A percentile compares a stretch with the other conserved stretches of the same genome.
Evolutionary conservation across 2,797 vertebrate species (phyloP).

Genomic region (Eurystomus glaucurus): DNA sequence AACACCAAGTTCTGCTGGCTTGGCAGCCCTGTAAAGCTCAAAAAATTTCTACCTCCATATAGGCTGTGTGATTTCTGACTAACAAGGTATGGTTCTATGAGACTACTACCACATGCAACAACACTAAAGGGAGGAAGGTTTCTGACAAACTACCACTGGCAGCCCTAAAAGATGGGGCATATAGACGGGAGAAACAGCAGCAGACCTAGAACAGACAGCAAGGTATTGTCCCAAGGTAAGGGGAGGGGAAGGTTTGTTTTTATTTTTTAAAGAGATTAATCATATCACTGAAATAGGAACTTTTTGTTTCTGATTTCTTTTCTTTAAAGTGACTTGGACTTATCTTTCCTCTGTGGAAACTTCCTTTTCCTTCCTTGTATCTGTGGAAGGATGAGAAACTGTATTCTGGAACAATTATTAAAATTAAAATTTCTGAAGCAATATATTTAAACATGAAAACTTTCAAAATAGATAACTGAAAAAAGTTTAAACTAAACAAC

Average conservation of each 20-base stretch:
- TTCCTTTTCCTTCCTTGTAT: not conserved
- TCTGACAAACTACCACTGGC: not conserved
- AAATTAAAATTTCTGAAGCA: not conserved
- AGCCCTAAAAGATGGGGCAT: not conserved
- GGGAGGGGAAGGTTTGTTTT: not conserved
- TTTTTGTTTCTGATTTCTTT: accelerated
- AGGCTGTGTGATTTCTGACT: not conserved
- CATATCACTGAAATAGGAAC: accelerated
- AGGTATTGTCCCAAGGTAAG: not conserved
- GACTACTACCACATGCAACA: not conserved
- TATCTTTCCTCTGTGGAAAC: not conserved
- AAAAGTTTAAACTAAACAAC: not conserved
- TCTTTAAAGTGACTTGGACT: not conserved
- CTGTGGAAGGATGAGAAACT: not conserved
- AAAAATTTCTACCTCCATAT: not conserved
- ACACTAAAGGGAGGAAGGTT: not conserved
- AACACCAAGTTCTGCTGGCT: not conserved
- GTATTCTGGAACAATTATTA: not conserved
- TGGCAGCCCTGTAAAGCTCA: not conserved
- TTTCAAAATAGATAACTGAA: not conserved
- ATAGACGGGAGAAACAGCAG: not conserved
- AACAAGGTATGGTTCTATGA: accelerated
- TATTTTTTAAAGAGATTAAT: not conserved
- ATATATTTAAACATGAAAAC: not conserved
- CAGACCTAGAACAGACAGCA: not conserved